A percentile compares a stretch with the other conserved stretches of the same genome.
phyloP scores from a whole-genome alignment of 2,888 invertebrate species.

The Homarus gammarus region DNA sequence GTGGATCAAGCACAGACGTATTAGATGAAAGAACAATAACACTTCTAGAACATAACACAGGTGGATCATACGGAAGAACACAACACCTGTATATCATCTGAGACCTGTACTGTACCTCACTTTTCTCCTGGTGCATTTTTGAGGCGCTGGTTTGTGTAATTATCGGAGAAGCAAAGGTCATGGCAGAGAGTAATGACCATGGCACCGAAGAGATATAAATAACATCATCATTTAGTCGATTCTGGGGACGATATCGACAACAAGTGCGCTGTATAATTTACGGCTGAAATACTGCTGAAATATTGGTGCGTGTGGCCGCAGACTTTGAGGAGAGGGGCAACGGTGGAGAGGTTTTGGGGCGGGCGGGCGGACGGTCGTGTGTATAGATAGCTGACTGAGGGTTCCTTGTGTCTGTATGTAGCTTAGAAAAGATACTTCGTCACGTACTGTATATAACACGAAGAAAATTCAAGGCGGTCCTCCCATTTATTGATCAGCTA shows the following conservation, averaged over 20 bases:
- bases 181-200: slow-evolving; percentile 57
- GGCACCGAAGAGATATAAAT: slow-evolving; percentile 31
- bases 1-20: neutral
- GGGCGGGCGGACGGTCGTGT: too few species aligned
- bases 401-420: too few species aligned
- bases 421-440: too few species aligned
- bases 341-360: neutral
- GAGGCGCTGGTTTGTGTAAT: slow-evolving; percentile 17
- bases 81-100: too few species aligned
- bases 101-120: slow-evolving; percentile 41
- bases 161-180: slow-evolving; percentile 38
- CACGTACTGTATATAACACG: too few species aligned
- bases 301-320: slow-evolving; percentile 42
- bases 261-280: slow-evolving; percentile 43
- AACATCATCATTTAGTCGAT: slow-evolving; percentile 54
- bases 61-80: too few species aligned
- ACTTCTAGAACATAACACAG: too few species aligned
- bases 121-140: slow-evolving; percentile 22
- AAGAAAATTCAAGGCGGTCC: too few species aligned
- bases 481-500: too few species aligned
- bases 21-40: slow-evolving; percentile 27
- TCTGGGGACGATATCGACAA: slow-evolving; percentile 41
- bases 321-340: neutral
- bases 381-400: too few species aligned
- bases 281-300: slow-evolving; percentile 50